Evolutionary conservation across 2,888 invertebrate genomes (phyloP).

Genomic region (Prosopocoilus inquinatus): DNA sequence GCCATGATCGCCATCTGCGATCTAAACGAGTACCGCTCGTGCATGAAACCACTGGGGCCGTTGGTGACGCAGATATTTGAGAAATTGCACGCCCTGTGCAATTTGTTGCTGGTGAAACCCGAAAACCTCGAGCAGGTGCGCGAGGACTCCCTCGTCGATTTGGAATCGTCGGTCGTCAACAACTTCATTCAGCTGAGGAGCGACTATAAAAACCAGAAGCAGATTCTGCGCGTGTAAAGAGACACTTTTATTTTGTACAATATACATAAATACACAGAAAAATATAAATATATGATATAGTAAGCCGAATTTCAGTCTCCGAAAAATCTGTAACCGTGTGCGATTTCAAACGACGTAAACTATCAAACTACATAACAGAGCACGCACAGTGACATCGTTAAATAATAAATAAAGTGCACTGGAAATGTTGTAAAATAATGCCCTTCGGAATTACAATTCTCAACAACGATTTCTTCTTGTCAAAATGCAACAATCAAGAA

Average conservation of each 20-base stretch:
- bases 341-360: too few species aligned
- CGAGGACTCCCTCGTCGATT: conserved; percentile 86
- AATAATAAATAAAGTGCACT: too few species aligned
- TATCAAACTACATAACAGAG: too few species aligned
- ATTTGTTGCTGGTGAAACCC: conserved; percentile 90
- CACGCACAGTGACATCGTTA: too few species aligned
- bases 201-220: conserved; percentile 89
- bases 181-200: conserved; percentile 93
- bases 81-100: conserved; percentile 92
- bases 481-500: too few species aligned
- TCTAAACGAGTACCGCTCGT: conserved; percentile 93
- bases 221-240: conserved; percentile 48
- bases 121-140: conserved; percentile 96
- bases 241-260: background rate
- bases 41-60: conserved; percentile 73
- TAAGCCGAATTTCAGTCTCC: too few species aligned
- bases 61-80: conserved; percentile 89
- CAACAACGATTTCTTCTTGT: too few species aligned
- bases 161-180: conserved; percentile 85
- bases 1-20: conserved; percentile 98
- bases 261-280: too few species aligned
- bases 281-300: too few species aligned
- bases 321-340: too few species aligned
- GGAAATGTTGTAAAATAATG: too few species aligned
- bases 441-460: too few species aligned